A percentile compares a stretch with the other conserved stretches of the same genome.
These are phyloP conservation scores for Hycleus phaleratus DNA, from an alignment of 1,140 invertebrate genomes.

Conservation along the genomic window DNA sequence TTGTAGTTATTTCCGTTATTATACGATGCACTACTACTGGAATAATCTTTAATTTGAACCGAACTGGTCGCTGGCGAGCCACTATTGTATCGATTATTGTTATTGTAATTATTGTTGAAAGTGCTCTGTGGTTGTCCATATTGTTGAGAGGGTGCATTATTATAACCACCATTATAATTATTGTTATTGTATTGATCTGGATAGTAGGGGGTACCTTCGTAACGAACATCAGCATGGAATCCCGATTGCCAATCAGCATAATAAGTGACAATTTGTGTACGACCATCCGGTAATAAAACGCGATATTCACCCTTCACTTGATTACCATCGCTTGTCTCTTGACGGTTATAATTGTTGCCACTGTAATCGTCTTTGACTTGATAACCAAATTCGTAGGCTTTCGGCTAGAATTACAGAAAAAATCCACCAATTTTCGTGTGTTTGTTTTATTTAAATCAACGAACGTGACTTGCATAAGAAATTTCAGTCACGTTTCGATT, in stretches of 20 bases:
- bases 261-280: constrained; percentile 66
- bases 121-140: constrained; percentile 3
- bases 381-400: constrained; percentile 73
- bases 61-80: constrained; percentile 1
- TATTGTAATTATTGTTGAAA: constrained; percentile 19
- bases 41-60: constrained; percentile 3
- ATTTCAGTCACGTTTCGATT: no score
- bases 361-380: constrained; percentile 64
- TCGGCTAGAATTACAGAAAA: constrained; percentile 46
- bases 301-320: constrained; percentile 63
- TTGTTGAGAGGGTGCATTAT: constrained; percentile 13
- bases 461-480: no score
- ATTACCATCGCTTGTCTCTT: constrained; percentile 65
- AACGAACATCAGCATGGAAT: constrained; percentile 71
- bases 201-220: constrained; percentile 62
- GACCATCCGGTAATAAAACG: constrained; percentile 65
- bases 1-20: not conserved
- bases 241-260: constrained; percentile 70
- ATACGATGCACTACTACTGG: not conserved
- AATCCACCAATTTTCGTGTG: no score
- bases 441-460: no score
- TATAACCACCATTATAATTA: constrained; percentile 15
- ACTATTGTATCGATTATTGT: constrained; percentile 15
- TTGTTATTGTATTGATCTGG: constrained; percentile 43
- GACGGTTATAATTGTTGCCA: constrained; percentile 63